Conservation (phyloP, 2,797 vertebrate species). For the Acridotheres tristis region DNA sequence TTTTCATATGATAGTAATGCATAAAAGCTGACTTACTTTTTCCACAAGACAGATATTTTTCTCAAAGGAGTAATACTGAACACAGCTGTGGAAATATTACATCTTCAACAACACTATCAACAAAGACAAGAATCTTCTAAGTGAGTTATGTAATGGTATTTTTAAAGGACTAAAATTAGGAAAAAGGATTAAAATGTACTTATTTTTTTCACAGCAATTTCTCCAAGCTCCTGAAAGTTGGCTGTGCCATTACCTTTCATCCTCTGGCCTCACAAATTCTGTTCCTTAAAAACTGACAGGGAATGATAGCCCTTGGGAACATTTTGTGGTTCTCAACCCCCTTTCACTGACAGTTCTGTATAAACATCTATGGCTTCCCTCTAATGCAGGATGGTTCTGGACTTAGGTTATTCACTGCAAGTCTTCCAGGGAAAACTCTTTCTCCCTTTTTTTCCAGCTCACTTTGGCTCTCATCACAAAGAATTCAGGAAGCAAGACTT, state of each 20-base stretch:
- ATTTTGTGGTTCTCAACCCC: neutral
- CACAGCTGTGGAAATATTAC: constrained; percentile 67
- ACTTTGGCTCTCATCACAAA: neutral
- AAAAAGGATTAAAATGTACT: constrained; percentile 18
- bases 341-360: neutral
- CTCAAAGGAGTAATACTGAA: constrained; percentile 65
- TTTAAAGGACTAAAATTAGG: constrained; percentile 41
- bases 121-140: constrained; percentile 32
- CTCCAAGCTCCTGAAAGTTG: neutral
- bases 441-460: neutral
- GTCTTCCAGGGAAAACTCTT: neutral
- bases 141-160: constrained; percentile 37
- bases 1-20: neutral
- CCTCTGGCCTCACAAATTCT: neutral
- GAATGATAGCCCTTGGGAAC: neutral
- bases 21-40: constrained; percentile 57
- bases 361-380: neutral
- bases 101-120: constrained; percentile 43
- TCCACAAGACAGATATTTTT: constrained; percentile 51
- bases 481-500: neutral
- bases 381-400: neutral
- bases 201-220: neutral
- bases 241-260: neutral
- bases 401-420: neutral
- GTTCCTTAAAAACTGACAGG: neutral